A percentile compares a stretch with the other conserved stretches of the same genome.
phyloP scores from a whole-genome alignment of 2,888 invertebrate species.

The Nemapogon koenigi region DNA sequence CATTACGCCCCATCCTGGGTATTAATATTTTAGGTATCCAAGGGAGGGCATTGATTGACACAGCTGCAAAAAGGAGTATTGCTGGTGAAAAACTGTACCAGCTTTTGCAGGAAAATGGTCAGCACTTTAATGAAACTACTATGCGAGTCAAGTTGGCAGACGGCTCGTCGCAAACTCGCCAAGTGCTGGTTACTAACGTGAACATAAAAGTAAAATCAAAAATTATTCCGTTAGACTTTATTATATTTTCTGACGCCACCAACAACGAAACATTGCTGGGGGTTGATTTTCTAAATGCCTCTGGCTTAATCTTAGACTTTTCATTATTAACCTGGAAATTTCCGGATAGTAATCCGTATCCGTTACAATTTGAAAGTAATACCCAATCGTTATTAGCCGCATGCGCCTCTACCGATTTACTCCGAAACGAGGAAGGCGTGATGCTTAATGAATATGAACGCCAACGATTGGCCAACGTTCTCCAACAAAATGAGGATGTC shows the following conservation, averaged over 20 bases:
- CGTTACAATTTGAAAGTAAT: not conserved
- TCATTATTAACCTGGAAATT: not conserved
- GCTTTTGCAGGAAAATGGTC: not conserved
- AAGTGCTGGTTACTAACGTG: not conserved
- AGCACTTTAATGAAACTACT: not conserved
- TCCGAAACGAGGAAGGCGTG: not conserved
- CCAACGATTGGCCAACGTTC: slow-evolving; percentile 7
- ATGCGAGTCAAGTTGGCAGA: not conserved
- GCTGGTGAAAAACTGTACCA: not conserved
- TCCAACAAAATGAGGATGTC: slow-evolving; percentile 9
- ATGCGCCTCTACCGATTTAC: not conserved
- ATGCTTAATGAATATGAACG: not conserved
- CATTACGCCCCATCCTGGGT: not conserved
- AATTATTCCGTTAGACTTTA: not conserved
- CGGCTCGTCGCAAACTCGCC: not conserved
- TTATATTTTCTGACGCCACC: not conserved
- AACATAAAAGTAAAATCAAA: too few relatives aligned
- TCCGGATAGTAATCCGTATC: not conserved
- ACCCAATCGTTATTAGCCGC: too few relatives aligned
- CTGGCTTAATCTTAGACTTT: not conserved
- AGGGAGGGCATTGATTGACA: not conserved
- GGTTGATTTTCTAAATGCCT: not conserved
- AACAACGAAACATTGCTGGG: not conserved
- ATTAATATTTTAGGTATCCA: not conserved
- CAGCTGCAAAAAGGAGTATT: not conserved